A percentile compares a stretch with the other conserved stretches of the same genome.
These are phyloP conservation scores for Sciaenops ocellatus DNA, from an alignment of 2,797 vertebrate species.

Conservation along the genomic window DNA sequence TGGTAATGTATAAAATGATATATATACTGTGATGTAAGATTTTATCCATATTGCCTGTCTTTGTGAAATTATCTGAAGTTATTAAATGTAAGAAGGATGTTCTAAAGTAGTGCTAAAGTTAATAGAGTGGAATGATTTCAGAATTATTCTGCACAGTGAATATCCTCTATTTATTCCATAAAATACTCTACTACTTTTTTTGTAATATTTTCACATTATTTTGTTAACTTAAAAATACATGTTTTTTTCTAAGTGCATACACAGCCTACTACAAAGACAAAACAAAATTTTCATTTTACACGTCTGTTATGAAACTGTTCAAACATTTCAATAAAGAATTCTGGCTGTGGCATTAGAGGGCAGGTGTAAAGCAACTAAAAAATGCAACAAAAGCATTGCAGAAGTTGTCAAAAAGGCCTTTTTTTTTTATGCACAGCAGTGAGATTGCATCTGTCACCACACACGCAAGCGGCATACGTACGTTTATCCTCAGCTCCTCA, in stretches of 20 bases:
- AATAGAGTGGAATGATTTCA: neutral
- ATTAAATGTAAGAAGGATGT: neutral
- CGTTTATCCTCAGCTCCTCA: slow-evolving; percentile 65
- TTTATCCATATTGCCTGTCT: neutral
- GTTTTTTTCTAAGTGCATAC: neutral
- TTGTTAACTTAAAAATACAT: neutral
- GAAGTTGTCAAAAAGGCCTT: slow-evolving; percentile 55
- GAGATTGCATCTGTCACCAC: slow-evolving; percentile 58
- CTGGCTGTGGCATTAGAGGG: slow-evolving; percentile 8
- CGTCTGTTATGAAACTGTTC: neutral
- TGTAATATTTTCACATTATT: neutral
- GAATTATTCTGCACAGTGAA: neutral
- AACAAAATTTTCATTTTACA: neutral
- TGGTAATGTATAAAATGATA: neutral
- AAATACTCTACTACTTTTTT: neutral
- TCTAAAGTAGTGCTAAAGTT: neutral
- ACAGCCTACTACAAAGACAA: slow-evolving; percentile 2
- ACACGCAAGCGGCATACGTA: slow-evolving; percentile 32
- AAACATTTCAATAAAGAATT: slow-evolving; percentile 7
- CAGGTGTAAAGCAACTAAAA: slow-evolving; percentile 36
- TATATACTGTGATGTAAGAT: neutral
- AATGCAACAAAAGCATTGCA: slow-evolving; percentile 50
- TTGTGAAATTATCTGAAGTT: neutral
- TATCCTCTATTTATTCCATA: neutral
- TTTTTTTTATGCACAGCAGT: slow-evolving; percentile 29